Percentiles rank a stretch among this genome's conserved stretches.
phyloP scores from a whole-genome alignment of 2,113 vertebrate genomes.

The Saguinus imperator region DNA sequence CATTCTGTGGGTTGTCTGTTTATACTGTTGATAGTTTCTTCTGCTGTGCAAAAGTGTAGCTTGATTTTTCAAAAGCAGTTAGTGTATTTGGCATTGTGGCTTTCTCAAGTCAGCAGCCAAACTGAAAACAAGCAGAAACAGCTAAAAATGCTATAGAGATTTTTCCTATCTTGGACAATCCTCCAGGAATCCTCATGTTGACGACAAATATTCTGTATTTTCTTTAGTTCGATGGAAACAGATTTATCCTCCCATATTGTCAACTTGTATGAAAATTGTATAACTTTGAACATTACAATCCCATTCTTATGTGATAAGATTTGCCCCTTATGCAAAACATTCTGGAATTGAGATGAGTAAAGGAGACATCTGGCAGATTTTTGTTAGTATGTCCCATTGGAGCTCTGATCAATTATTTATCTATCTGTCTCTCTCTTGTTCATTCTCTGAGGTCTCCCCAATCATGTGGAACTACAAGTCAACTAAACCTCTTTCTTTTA shows the following conservation, averaged over 20 bases:
- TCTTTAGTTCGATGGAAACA: not conserved
- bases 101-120: not conserved
- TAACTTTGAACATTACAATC: not conserved
- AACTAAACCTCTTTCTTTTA: no score
- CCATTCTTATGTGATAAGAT: not conserved
- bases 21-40: no score
- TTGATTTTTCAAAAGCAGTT: not conserved
- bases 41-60: not conserved
- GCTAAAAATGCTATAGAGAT: no score
- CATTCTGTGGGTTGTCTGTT: no score
- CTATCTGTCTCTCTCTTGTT: rapidly evolving
- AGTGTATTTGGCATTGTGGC: not conserved
- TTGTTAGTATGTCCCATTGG: no score
- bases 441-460: not conserved
- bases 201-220: not conserved
- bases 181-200: not conserved
- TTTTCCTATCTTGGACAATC: not conserved
- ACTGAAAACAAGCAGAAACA: rapidly evolving
- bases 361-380: not conserved
- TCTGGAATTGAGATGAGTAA: no score
- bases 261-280: not conserved
- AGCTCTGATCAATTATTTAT: not conserved
- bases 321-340: no score
- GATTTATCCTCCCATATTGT: not conserved
- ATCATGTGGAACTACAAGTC: no score